phyloP scores from a whole-genome alignment of 1,140 invertebrate species.

The Trachelipus rathkii region DNA sequence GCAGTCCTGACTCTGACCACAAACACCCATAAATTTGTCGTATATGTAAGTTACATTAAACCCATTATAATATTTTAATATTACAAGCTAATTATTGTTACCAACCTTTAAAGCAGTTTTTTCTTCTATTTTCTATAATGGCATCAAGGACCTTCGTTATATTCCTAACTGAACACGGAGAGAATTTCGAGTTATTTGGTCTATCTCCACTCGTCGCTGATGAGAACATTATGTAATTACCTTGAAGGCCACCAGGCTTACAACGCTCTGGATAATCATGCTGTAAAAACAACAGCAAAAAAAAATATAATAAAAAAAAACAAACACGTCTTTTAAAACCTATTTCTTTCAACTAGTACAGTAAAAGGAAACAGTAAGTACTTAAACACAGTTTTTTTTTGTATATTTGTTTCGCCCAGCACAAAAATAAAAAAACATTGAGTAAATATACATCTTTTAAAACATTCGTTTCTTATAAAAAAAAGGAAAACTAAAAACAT shows the following conservation, averaged over 20 bases:
- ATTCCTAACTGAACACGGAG: constrained; percentile 85
- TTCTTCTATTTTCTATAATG: constrained; percentile 81
- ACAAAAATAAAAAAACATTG: no score
- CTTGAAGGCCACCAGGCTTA: constrained; percentile 71
- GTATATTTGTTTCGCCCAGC: no score
- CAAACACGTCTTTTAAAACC: no score
- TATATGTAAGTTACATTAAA: no score
- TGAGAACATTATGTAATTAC: constrained; percentile 98
- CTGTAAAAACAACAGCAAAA: constrained; percentile 55
- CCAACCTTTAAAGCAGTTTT: constrained; percentile 85
- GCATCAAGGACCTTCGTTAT: constrained; percentile 91
- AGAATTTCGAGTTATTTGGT: constrained; percentile 92
- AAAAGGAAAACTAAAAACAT: no score
- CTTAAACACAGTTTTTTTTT: constrained; percentile 27
- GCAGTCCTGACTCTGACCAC: no score
- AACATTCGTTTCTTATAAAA: no score
- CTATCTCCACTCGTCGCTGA: constrained; percentile 90
- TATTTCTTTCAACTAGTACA: no score
- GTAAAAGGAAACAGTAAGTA: constrained; percentile 1
- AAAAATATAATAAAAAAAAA: constrained; percentile 22
- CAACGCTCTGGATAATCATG: constrained; percentile 93
- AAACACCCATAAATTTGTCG: no score
- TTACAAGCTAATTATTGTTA: neutral
- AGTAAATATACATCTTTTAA: no score
- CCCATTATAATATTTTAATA: neutral